Percentiles rank a stretch among this genome's conserved stretches.
Evolutionary conservation across 2,888 invertebrate genomes (phyloP).

Genomic region (Deilephila porcellus): DNA sequence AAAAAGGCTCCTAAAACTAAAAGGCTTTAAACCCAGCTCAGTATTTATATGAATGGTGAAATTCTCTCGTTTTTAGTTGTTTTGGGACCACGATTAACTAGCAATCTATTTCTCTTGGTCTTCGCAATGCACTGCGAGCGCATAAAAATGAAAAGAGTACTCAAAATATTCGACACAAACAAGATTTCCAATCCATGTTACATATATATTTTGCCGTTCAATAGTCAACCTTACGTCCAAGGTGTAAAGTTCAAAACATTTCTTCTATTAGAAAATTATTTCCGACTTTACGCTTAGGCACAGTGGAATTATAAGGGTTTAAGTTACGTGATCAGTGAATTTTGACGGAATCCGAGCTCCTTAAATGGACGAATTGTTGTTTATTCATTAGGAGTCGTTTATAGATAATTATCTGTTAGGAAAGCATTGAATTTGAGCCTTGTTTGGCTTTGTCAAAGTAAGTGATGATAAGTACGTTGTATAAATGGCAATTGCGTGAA

Average conservation of each 20-base stretch:
- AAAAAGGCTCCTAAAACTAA: too few relatives aligned
- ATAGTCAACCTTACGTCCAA: neutral
- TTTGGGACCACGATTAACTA: neutral
- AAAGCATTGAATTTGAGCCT: neutral
- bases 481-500: too few relatives aligned
- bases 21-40: too few relatives aligned
- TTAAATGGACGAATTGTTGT: neutral
- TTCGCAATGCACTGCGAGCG: neutral
- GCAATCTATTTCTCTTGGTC: neutral
- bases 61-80: too few relatives aligned
- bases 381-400: conserved; percentile 12
- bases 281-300: conserved; percentile 7
- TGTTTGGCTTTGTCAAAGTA: neutral
- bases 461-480: too few relatives aligned
- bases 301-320: conserved; percentile 11
- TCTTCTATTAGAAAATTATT: neutral
- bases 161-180: conserved; percentile 16
- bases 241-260: neutral
- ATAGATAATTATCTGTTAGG: conserved; percentile 2
- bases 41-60: too few relatives aligned
- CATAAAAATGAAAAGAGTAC: neutral
- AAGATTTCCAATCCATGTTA: neutral
- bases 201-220: neutral
- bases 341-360: neutral
- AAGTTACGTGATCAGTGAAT: conserved; percentile 14